phyloP scores from a whole-genome alignment of 2,113 vertebrate species.

The Dermatemys mawii region DNA sequence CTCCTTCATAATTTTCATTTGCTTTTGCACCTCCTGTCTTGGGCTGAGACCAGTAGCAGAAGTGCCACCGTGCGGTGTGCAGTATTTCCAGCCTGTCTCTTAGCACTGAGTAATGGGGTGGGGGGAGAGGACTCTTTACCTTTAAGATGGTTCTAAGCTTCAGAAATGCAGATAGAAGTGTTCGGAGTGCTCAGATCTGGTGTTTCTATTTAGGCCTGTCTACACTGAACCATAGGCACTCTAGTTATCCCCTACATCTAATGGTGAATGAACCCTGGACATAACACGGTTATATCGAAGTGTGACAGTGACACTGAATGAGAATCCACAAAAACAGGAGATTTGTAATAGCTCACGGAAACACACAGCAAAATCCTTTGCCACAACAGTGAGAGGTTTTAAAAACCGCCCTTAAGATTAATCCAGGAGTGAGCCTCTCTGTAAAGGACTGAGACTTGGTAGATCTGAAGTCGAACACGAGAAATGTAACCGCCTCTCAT shows the following conservation, averaged over 20 bases:
- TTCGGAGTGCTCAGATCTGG: neutral
- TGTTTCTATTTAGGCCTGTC: neutral
- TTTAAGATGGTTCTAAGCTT: no score
- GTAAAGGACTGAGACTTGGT: neutral
- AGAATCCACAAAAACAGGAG: neutral
- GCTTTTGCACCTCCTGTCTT: neutral
- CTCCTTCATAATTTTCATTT: neutral
- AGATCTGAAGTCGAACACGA: neutral
- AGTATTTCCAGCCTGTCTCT: neutral
- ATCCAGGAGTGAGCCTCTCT: accelerated
- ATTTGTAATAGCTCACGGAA: neutral
- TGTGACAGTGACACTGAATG: neutral
- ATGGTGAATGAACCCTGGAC: neutral
- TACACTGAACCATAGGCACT: accelerated
- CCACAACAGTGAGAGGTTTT: neutral
- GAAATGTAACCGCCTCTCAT: neutral
- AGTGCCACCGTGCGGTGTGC: neutral
- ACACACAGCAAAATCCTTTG: neutral
- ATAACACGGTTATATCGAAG: neutral
- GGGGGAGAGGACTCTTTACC: no score
- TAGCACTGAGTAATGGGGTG: no score
- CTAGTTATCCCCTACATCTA: neutral
- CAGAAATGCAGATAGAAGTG: neutral
- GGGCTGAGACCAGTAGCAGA: neutral
- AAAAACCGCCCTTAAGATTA: neutral